These are phyloP conservation scores for Platycercus adscitus DNA, from an alignment of 2,113 vertebrate species.

Conservation along the genomic window DNA sequence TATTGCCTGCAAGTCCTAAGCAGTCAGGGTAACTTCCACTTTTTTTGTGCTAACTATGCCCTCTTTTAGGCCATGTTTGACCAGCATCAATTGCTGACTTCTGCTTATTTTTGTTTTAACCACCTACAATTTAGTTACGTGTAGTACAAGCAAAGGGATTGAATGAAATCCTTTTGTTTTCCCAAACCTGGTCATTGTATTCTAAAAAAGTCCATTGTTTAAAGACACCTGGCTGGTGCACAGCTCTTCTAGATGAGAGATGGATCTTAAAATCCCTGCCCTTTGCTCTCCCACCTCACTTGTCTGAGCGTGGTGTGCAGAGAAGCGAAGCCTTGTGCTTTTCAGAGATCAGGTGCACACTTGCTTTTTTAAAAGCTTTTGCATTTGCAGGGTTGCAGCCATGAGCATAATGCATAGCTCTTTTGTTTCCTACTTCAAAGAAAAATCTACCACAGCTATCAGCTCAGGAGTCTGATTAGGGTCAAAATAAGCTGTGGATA, in stretches of 20 bases:
- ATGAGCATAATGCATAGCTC: fast-evolving
- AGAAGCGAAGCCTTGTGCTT: neutral
- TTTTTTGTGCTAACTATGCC: neutral
- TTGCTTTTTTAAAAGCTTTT: neutral
- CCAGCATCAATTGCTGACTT: neutral
- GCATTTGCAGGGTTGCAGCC: neutral
- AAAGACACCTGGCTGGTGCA: neutral
- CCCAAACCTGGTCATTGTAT: neutral
- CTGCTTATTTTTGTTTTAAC: neutral
- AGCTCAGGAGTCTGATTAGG: neutral
- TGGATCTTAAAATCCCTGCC: neutral
- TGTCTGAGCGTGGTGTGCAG: neutral
- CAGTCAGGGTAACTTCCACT: neutral
- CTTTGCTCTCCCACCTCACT: neutral
- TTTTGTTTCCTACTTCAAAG: neutral
- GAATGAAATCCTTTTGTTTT: neutral
- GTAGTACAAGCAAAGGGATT: neutral
- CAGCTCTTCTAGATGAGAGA: neutral
- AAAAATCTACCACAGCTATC: neutral
- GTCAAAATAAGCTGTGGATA: neutral
- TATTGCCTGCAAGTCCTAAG: neutral
- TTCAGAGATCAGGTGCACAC: neutral
- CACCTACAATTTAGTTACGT: neutral
- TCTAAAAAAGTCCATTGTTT: neutral
- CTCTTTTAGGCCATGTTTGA: neutral